These are phyloP conservation scores for Hippocampus kuda DNA, from an alignment of 2,797 vertebrate genomes.

Conservation along the genomic window DNA sequence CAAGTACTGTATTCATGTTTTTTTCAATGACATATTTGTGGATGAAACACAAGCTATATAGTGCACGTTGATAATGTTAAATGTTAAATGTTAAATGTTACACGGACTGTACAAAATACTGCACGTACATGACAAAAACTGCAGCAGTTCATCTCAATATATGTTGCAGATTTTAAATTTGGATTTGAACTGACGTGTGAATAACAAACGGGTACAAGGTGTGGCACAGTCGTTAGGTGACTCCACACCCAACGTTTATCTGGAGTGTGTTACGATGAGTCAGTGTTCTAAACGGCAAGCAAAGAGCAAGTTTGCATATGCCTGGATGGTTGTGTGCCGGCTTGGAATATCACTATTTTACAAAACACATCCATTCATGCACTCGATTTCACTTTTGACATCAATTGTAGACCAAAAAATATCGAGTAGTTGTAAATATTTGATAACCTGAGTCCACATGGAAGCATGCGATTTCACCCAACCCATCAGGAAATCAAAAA, in stretches of 20 bases:
- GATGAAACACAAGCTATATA: background rate
- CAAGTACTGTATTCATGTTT: background rate
- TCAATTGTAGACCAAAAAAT: background rate
- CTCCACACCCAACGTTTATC: constrained; percentile 43
- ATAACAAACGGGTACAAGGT: constrained; percentile 32
- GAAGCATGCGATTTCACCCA: background rate
- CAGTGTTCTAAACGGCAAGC: constrained; percentile 7
- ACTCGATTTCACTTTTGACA: background rate
- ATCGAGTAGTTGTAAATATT: background rate
- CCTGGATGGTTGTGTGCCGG: background rate
- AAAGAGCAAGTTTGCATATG: background rate
- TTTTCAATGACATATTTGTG: background rate
- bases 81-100: too few species aligned
- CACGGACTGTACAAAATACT: background rate
- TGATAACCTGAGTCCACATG: background rate
- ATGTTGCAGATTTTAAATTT: background rate
- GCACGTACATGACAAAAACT: background rate
- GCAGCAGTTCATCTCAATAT: background rate
- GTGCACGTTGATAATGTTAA: too few species aligned
- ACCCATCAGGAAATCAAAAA: background rate
- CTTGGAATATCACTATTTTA: background rate
- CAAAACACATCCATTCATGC: background rate
- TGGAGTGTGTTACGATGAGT: constrained; percentile 40
- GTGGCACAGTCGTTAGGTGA: constrained; percentile 22
- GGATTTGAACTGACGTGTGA: constrained; percentile 7